These are phyloP conservation scores for Spisula solida DNA, from an alignment of 2,888 invertebrate genomes.

Conservation along the genomic window DNA sequence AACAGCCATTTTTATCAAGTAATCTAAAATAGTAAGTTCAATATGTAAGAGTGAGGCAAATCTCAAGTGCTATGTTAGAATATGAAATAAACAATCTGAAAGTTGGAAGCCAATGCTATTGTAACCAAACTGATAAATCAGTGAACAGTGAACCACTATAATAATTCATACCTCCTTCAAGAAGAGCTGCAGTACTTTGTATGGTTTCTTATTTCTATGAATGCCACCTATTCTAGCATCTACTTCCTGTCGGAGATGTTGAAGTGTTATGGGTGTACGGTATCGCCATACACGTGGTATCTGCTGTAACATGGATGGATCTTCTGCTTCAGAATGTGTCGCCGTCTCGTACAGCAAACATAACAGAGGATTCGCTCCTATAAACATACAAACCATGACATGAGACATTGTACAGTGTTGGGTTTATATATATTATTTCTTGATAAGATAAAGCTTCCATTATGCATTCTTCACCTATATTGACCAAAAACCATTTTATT, in stretches of 20 bases:
- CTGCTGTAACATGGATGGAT: constrained; percentile 16
- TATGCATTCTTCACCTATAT: background rate
- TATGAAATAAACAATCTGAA: too few species aligned
- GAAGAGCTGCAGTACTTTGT: constrained; percentile 57
- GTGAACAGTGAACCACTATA: background rate
- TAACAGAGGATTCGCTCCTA: constrained; percentile 40
- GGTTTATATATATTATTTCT: too few species aligned
- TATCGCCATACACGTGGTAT: constrained; percentile 38
- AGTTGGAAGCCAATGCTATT: too few species aligned
- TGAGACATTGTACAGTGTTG: too few species aligned
- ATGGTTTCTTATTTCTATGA: constrained; percentile 11
- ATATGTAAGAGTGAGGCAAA: too few species aligned
- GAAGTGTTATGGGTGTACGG: constrained; percentile 50
- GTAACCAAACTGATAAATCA: too few species aligned
- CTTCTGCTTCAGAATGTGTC: constrained; percentile 14
- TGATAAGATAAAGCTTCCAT: background rate
- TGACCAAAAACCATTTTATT: background rate
- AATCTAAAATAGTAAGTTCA: too few species aligned
- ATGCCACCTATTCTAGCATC: constrained; percentile 27
- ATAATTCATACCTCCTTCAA: constrained; percentile 66
- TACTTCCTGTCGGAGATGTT: constrained; percentile 73
- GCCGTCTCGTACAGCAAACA: constrained; percentile 45
- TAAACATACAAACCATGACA: background rate
- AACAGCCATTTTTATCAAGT: too few species aligned
- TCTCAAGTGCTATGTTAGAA: too few species aligned